Base-by-base conservation (phyloP, 1,140 invertebrate species). In the Rhagoletis zephyria region DNA sequence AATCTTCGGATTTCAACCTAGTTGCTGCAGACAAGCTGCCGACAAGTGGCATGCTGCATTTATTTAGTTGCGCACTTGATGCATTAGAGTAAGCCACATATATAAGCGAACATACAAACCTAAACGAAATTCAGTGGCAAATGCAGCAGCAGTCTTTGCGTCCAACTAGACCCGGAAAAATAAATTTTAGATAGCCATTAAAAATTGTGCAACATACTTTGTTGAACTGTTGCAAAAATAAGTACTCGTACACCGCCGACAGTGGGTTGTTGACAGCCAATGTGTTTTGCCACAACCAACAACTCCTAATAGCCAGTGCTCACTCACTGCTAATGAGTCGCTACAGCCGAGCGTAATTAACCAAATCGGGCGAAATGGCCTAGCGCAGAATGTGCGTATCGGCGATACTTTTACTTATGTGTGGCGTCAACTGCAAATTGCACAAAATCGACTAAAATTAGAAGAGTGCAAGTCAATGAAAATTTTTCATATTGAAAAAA, bases 201-300 rank as follows among this genome's bases (percentile, higher is more conserved):
- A 81, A 81, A 56, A 81, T 81, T 81, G 48, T 81, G 48, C 74
- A 81, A 81, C 45, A 81, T 30, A 81, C 74, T 81, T 81, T 81
- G 74, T 81, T 59, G 51, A 7, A 81, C 5, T 30, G 30, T 4
- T 19, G 48, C 48, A 30, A 59, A 48, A 14, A n/a, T 30, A 30
- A 30, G 30, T 30, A 30, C 30, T 30, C 30, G 30, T 19, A 81
- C 1, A 56, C 48, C 45, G 30, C 19, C n/a, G 48, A 16, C 74
- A 9, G 16, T 19, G 19, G 45, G 48, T 14, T 51, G 74, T 42
- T 81, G 48, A 81, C 48, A 56, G 74, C 74, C 42, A 81, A 56
- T 16, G 45, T 74, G 70, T 16, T 30, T 30, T 14, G 45, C 45
- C 48, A 45, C 48, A 51, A 9, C 2, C 48, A 77, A 51, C 42